These are phyloP conservation scores for Laupala kohalensis DNA, from an alignment of 1,140 invertebrate genomes.

Conservation along the genomic window DNA sequence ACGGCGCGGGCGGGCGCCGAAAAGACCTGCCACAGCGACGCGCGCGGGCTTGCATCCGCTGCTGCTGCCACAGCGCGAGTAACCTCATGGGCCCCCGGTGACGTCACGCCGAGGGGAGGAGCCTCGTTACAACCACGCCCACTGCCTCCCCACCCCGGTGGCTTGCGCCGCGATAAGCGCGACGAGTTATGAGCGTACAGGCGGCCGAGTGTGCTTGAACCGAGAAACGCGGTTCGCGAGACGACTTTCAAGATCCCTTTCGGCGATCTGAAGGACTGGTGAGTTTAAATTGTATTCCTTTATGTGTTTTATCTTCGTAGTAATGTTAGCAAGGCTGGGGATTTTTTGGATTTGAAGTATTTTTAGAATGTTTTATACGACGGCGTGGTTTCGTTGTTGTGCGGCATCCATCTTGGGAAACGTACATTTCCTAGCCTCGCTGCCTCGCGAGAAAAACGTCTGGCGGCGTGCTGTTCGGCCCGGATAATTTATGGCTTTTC, in stretches of 20 bases:
- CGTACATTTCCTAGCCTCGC: slow-evolving; percentile 10
- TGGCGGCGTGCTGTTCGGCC: not conserved
- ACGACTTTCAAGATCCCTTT: too few relatives aligned
- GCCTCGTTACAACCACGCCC: slow-evolving; percentile 10
- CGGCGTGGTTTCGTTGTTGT: not conserved
- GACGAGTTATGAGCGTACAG: not conserved
- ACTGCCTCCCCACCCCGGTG: slow-evolving; percentile 2
- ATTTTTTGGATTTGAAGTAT: not conserved
- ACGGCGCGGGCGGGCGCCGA: not conserved
- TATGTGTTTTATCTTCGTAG: not conserved
- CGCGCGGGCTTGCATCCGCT: slow-evolving; percentile 4
- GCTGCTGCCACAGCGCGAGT: slow-evolving; percentile 17
- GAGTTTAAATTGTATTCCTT: not conserved
- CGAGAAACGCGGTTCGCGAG: not conserved
- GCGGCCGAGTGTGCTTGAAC: not conserved
- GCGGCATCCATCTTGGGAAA: slow-evolving; percentile 11
- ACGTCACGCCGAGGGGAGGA: slow-evolving; percentile 27
- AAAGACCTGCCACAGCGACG: slow-evolving; percentile 8
- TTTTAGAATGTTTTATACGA: not conserved
- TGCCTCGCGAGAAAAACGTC: not conserved
- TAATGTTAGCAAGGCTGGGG: not conserved
- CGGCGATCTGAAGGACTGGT: not conserved
- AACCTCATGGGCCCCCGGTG: slow-evolving; percentile 25
- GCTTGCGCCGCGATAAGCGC: not conserved
- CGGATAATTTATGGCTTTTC: not conserved